A percentile compares a stretch with the other conserved stretches of the same genome.
phyloP scores from a whole-genome alignment of 2,888 invertebrate genomes.

The Isoperla grammatica region DNA sequence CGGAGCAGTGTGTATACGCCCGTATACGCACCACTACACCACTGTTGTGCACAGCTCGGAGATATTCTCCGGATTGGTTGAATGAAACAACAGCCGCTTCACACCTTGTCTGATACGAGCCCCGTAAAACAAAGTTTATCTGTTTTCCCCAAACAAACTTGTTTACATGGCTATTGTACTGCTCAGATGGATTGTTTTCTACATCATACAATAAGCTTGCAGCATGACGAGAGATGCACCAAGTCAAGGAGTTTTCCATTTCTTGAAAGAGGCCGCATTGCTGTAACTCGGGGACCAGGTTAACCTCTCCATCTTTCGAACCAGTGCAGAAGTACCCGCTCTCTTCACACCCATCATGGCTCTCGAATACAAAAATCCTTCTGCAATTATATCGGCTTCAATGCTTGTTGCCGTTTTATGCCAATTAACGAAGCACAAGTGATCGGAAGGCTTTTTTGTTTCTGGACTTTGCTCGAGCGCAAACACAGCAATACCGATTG shows the following conservation, averaged over 20 bases:
- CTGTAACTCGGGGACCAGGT: neutral
- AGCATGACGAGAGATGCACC: neutral
- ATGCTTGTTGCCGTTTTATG: neutral
- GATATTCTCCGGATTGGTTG: too few species aligned
- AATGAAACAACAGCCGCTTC: constrained; percentile 1
- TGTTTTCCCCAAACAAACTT: neutral
- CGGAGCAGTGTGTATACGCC: too few species aligned
- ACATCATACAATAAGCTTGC: neutral
- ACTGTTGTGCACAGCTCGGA: too few species aligned
- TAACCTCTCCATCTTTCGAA: constrained; percentile 2
- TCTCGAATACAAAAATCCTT: constrained; percentile 15
- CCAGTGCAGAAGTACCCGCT: constrained; percentile 16
- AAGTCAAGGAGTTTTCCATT: neutral
- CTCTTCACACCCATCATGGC: neutral
- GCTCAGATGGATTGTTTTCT: constrained; percentile 4
- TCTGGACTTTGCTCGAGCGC: neutral
- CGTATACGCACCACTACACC: too few species aligned
- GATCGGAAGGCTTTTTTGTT: neutral
- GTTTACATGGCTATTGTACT: constrained; percentile 1
- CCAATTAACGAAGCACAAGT: constrained; percentile 11
- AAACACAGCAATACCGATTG: constrained; percentile 13
- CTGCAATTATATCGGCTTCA: constrained; percentile 5
- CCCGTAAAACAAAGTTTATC: constrained; percentile 6
- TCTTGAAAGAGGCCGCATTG: constrained; percentile 1
- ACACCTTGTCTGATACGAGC: constrained; percentile 8